These are phyloP conservation scores for Mythimna albipuncta DNA, from an alignment of 2,888 invertebrate species.

Conservation along the genomic window DNA sequence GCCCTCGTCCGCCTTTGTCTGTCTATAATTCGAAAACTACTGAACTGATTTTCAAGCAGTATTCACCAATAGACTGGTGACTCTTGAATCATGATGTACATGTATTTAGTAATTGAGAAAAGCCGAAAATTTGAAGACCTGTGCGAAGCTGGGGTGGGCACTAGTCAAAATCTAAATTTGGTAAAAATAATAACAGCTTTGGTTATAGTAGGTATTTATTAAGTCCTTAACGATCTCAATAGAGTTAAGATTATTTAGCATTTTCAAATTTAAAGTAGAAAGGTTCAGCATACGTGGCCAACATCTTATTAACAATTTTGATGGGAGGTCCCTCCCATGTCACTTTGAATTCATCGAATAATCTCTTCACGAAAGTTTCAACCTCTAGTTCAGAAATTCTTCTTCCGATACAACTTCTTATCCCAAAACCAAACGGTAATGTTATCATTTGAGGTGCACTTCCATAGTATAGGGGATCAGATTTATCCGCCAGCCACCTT, in stretches of 20 bases:
- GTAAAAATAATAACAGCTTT: too few species aligned
- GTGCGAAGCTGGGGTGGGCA: too few species aligned
- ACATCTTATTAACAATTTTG: constrained; percentile 73
- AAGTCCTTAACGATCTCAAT: neutral
- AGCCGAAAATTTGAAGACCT: too few species aligned
- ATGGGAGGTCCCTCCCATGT: constrained; percentile 84
- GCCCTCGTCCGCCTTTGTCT: too few species aligned
- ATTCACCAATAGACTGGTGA: too few species aligned
- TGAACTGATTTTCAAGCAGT: too few species aligned
- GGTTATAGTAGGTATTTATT: too few species aligned
- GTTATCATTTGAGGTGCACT: constrained; percentile 91
- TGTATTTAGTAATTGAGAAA: too few species aligned
- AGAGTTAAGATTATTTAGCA: constrained; percentile 52
- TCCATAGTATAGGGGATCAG: constrained; percentile 82
- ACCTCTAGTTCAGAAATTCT: constrained; percentile 94
- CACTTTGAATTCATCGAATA: constrained; percentile 76
- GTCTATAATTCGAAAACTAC: too few species aligned
- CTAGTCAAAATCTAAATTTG: too few species aligned
- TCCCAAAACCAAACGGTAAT: constrained; percentile 93
- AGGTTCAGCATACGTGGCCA: constrained; percentile 78
- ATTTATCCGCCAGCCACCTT: constrained; percentile 92
- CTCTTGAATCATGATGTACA: too few species aligned
- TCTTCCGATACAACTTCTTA: constrained; percentile 93
- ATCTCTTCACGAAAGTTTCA: constrained; percentile 86
- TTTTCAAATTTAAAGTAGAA: constrained; percentile 62